Evolutionary conservation across 2,888 invertebrate species (phyloP).

Genomic region (Cheiracanthium punctorium): DNA sequence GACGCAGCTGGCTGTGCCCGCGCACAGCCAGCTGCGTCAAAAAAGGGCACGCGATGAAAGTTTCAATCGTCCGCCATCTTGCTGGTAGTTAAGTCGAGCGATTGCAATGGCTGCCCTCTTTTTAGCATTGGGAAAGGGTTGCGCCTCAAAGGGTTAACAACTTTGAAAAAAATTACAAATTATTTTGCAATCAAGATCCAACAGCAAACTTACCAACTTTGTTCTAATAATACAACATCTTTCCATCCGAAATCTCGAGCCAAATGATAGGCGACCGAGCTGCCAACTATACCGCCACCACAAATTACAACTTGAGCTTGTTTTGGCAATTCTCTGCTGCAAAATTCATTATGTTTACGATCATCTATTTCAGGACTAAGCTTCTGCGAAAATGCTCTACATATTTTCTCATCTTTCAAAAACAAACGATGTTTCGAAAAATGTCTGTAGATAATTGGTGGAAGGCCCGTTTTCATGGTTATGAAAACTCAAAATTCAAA

Average conservation of each 20-base stretch:
- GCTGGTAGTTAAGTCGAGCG: too few relatives aligned
- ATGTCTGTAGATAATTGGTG: not conserved
- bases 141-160: too few relatives aligned
- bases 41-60: too few relatives aligned
- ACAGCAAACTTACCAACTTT: conserved; percentile 85
- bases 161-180: too few relatives aligned
- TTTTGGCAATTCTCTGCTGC: conserved; percentile 76
- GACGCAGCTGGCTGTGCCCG: too few relatives aligned
- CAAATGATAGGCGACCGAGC: conserved; percentile 93
- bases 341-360: conserved; percentile 33
- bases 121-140: too few relatives aligned
- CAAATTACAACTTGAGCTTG: conserved; percentile 88
- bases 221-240: conserved; percentile 88
- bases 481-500: too few relatives aligned
- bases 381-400: conserved; percentile 11
- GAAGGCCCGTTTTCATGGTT: not conserved
- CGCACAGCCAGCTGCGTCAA: too few relatives aligned
- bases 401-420: not conserved
- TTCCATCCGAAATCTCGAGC: conserved; percentile 85
- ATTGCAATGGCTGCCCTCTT: too few relatives aligned
- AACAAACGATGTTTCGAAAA: conserved; percentile 14
- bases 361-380: conserved; percentile 13
- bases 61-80: too few relatives aligned
- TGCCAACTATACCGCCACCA: conserved; percentile 94
- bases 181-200: too few relatives aligned